Evolutionary conservation across 2,113 vertebrate species (phyloP), one percentile per base, ranked within the genome.

Genomic region (Ivindomyrus marchei): DNA sequence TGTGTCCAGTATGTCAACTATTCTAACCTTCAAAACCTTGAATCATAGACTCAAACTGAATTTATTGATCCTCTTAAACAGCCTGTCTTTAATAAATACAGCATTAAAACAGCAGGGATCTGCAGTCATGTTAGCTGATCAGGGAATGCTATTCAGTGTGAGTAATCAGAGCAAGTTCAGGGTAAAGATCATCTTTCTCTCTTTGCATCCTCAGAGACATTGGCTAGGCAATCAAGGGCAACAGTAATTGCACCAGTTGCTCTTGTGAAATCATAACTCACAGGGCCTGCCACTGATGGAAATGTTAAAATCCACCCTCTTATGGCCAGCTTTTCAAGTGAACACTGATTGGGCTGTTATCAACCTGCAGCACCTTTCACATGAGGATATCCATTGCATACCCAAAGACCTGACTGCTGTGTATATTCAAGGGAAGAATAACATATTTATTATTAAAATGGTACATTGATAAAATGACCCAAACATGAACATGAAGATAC

Each of bases 121-220:
- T 93, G 91, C 92, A 94, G 91, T 94, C 92, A 90, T 94, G 92
- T 94, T 95, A 96, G 94, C 93, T 95, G 96, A 96, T 96, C 95
- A 93, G 93, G 95, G 94, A 96, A 94, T 90, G 93, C 93, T 94
- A 92, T 93, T 94, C 91, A 90, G 91, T 90, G 92, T 92, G 92
- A 83, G 94, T 95, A 97, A 96, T 96, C 94, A 96, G 95, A 96
- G 94, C 92, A 96, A 96, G 95, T 95, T 92, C 93, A 93, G 91
- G 95, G 95, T 96, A 96, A 96, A 97, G 93, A 95, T 93, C 95
- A 95, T 96, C 93, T 95, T 94, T 94, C 92, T 92, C 95, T 95
- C 94, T 94, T 95, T 94, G 93, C 91, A 92, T 96, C 92, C 91
- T 95, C 93, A 92, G 93, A 96, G 95, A 95, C 94, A 92, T 87